Base-by-base conservation (phyloP, 2,797 vertebrate genomes). In the Ambastaia sidthimunki region DNA sequence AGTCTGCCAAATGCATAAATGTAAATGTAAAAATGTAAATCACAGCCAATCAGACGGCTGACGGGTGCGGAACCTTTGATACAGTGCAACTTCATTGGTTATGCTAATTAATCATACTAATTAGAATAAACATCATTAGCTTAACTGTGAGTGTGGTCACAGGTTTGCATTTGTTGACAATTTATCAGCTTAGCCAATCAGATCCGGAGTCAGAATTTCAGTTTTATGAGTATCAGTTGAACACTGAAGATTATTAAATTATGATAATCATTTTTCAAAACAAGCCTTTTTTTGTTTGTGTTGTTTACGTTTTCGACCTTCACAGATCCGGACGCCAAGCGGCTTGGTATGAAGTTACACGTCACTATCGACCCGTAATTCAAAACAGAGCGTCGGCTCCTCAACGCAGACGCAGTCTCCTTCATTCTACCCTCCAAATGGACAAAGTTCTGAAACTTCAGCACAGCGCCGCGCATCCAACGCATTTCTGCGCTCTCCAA, bases 401-500 rank as follows among this genome's bases (percentile, higher is more conserved):
- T 12, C 19, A 0, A 10, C 37, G 48, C 37, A 65, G 71, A 75
- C 23, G 19, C 76, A 62, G 75, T 74, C 81, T 82, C 81, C 81
- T 83, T 83, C 71, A 69, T 18, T n/a, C 21, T 37, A 69, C 31
- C 62, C 55, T 63, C 55, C 31, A 60, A 73, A 59, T 6, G 66
- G 12, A 77, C 60, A 23, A 78, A 74, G 70, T 74, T 78, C 68
- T 69, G 37, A 72, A 77, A 77, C 28, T 62, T 74, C 28, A 19
- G 54, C 50, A 25, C 52, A 65, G n/a, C 54, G 9, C 28, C 60
- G 4, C 15, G 28, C 31, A 54, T 72, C 48, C 28, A 4, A 65
- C n/a, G 7, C 25, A 0, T 50, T 44, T 52, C 18, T 47, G 63
- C 73, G 28, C 18, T 11, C 74, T 72, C 48, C 62, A 16, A 47